These are phyloP conservation scores for Hemichromis elongatus DNA, from an alignment of 2,113 vertebrate genomes.

Conservation along the genomic window DNA sequence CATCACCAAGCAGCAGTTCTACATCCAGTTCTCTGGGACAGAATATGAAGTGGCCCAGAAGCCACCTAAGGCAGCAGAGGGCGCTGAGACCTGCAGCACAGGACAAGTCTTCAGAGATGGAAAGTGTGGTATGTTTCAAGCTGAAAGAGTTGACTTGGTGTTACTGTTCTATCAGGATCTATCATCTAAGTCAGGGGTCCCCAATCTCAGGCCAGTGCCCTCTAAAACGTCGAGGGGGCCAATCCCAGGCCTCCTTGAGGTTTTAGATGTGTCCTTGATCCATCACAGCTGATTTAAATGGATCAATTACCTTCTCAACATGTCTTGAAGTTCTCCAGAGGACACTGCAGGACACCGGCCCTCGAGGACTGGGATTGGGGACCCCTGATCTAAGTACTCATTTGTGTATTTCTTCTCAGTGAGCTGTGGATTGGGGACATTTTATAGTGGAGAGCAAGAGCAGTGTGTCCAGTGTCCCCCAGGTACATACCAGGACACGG, in stretches of 20 bases:
- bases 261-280: too few species aligned
- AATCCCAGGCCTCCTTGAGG: too few species aligned
- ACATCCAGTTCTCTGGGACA: constrained; percentile 88
- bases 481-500: constrained; percentile 88
- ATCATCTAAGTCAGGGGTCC: too few species aligned
- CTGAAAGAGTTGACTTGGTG: too few species aligned
- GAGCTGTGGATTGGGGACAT: constrained; percentile 83
- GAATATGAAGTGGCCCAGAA: constrained; percentile 92
- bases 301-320: too few species aligned
- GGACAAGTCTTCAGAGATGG: constrained; percentile 84
- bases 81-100: constrained; percentile 76
- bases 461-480: constrained; percentile 82
- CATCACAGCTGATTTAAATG: too few species aligned
- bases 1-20: constrained; percentile 93
- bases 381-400: neutral
- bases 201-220: too few species aligned
- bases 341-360: too few species aligned
- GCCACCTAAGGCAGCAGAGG: constrained; percentile 75
- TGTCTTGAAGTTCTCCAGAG: too few species aligned
- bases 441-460: constrained; percentile 84
- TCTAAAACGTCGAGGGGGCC: too few species aligned
- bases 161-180: neutral
- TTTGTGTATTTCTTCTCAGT: constrained; percentile 66
- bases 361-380: too few species aligned
- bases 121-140: constrained; percentile 80